phyloP scores from a whole-genome alignment of 1,140 invertebrate species.

The Atta texana region DNA sequence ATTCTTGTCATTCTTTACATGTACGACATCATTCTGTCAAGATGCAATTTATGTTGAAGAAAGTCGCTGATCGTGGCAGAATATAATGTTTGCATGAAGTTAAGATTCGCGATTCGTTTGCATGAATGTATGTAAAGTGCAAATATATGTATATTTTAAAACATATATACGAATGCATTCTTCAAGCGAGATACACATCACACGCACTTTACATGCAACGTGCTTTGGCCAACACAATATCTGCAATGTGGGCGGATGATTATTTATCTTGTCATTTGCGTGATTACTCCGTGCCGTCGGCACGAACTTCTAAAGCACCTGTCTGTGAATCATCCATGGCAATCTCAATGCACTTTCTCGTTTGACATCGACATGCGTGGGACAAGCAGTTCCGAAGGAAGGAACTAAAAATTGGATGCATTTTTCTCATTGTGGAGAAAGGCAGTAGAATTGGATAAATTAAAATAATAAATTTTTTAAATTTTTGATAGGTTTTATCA shows the following conservation, averaged over 20 bases:
- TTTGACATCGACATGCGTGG: conserved; percentile 5
- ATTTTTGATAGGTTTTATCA: not conserved
- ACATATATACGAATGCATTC: conserved; percentile 38
- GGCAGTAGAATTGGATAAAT: not conserved
- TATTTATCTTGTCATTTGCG: conserved; percentile 73
- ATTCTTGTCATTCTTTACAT: not conserved
- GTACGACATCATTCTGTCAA: not conserved
- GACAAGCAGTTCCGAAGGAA: conserved; percentile 7
- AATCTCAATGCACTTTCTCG: conserved; percentile 18
- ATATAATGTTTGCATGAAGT: conserved; percentile 3
- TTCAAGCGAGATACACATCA: not conserved
- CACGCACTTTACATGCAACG: conserved; percentile 53
- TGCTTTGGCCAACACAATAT: conserved; percentile 55
- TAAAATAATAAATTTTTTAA: not conserved
- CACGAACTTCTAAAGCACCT: conserved; percentile 51
- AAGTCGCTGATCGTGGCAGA: conserved; percentile 7
- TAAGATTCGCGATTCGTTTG: conserved; percentile 1
- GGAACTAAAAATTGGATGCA: not conserved
- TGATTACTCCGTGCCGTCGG: conserved; percentile 68
- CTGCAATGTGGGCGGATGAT: conserved; percentile 65
- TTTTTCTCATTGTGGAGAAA: not conserved
- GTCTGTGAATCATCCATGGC: conserved; percentile 65
- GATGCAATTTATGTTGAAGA: not conserved
- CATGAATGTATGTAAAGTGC: conserved; percentile 29
- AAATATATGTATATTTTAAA: conserved; percentile 22